Conservation (phyloP, 2,888 invertebrate genomes). For the Drosophila affinis region DNA sequence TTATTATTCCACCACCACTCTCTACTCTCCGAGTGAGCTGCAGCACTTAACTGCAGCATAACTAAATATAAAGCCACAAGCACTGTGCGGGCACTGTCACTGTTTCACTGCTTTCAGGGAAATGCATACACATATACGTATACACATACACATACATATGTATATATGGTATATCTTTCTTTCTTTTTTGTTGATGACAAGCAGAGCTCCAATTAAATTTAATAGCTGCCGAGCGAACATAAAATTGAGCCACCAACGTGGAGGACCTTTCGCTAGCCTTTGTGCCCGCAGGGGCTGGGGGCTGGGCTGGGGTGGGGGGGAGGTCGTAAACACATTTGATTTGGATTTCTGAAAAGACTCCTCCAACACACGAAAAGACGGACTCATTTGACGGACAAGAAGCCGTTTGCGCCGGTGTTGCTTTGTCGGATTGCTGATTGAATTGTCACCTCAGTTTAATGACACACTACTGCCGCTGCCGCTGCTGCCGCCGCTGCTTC, state of each 20-base stretch:
- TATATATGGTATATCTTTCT: no score
- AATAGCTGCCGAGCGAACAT: conserved; percentile 69
- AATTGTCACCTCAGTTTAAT: conserved; percentile 78
- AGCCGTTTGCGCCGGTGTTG: conserved; percentile 41
- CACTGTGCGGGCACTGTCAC: conserved; percentile 3
- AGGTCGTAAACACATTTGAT: conserved; percentile 76
- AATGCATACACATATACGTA: conserved; percentile 34
- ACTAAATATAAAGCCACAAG: conserved; percentile 55
- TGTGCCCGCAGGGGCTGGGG: neutral
- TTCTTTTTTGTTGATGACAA: conserved; percentile 64
- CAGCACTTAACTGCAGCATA: conserved; percentile 30
- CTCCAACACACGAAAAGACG: conserved; percentile 19
- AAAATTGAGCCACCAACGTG: conserved; percentile 70
- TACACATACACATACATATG: no score
- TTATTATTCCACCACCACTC: conserved; percentile 22
- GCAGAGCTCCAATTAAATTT: conserved; percentile 79
- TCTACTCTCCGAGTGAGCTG: conserved; percentile 30
- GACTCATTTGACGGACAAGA: conserved; percentile 41
- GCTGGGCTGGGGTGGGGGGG: neutral
- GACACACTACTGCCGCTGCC: conserved; percentile 9
- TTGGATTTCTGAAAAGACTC: conserved; percentile 75
- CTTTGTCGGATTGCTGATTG: conserved; percentile 71
- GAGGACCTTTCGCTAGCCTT: conserved; percentile 14
- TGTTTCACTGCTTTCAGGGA: conserved; percentile 54
- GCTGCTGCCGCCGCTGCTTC: conserved; percentile 6